Evolutionary conservation across 2,797 vertebrate species (phyloP).

Genomic region (Cryptoblepharus egeriae): DNA sequence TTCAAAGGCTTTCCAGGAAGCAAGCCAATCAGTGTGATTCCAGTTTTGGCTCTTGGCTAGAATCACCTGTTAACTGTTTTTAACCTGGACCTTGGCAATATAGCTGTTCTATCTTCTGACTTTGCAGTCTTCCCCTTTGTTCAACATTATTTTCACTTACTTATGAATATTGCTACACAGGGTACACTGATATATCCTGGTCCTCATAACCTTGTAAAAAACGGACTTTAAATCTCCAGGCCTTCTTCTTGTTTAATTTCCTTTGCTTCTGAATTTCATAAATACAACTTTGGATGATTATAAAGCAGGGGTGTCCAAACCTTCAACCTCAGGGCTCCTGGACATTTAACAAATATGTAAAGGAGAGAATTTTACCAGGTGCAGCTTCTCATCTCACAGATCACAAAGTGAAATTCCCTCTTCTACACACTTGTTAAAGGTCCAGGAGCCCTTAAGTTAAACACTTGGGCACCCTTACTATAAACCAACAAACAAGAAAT

Average conservation of each 20-base stretch:
- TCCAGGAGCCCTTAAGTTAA: too few species aligned
- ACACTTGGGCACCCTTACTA: too few species aligned
- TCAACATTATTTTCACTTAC: too few species aligned
- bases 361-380: too few species aligned
- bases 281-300: background rate
- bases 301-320: too few species aligned
- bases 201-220: background rate
- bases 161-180: too few species aligned
- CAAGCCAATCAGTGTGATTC: background rate
- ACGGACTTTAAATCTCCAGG: slow-evolving; percentile 11
- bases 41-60: background rate
- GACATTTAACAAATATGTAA: too few species aligned
- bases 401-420: too few species aligned
- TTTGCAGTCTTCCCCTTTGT: background rate
- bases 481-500: too few species aligned
- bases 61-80: background rate
- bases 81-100: background rate
- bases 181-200: background rate
- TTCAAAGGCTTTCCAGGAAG: background rate
- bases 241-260: background rate
- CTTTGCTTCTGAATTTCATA: background rate
- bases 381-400: too few species aligned
- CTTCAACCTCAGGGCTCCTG: too few species aligned
- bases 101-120: background rate
- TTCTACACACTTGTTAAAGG: too few species aligned